These are phyloP conservation scores for Reticulitermes speratus DNA, from an alignment of 1,140 invertebrate species.

Conservation along the genomic window DNA sequence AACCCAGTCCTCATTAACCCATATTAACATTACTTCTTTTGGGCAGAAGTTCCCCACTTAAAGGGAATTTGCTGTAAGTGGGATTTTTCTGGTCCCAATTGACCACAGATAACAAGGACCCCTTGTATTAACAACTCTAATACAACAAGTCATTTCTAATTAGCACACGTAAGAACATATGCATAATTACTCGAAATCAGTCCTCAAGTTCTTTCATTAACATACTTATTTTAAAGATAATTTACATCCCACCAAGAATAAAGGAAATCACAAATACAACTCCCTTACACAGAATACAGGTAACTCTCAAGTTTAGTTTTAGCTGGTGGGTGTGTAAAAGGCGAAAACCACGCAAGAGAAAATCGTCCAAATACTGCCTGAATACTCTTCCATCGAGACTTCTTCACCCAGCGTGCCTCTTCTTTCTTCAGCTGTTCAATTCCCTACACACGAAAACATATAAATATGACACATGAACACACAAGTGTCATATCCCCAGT, in stretches of 20 bases:
- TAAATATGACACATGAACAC: neutral
- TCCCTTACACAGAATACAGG: constrained; percentile 68
- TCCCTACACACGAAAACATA: constrained; percentile 58
- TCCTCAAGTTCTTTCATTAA: neutral
- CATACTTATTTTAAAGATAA: too few relatives aligned
- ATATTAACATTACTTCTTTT: too few relatives aligned
- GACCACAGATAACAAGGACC: too few relatives aligned
- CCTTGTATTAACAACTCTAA: neutral
- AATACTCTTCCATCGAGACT: constrained; percentile 90
- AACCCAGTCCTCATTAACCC: too few relatives aligned
- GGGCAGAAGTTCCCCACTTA: too few relatives aligned
- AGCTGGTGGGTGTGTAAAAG: constrained; percentile 80
- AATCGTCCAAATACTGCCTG: constrained; percentile 94
- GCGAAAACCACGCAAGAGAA: constrained; percentile 91
- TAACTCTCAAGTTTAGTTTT: constrained; percentile 73
- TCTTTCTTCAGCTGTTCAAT: constrained; percentile 95
- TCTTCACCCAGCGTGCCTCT: constrained; percentile 85
- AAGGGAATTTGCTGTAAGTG: too few relatives aligned
- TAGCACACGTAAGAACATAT: neutral
- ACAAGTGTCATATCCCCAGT: neutral
- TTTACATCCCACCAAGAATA: too few relatives aligned
- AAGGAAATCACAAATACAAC: neutral
- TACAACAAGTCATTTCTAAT: neutral
- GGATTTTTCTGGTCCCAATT: too few relatives aligned
- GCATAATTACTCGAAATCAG: neutral